Evolutionary conservation across 2,888 invertebrate genomes (phyloP).

Genomic region (Sphaerophoria rueppellii): DNA sequence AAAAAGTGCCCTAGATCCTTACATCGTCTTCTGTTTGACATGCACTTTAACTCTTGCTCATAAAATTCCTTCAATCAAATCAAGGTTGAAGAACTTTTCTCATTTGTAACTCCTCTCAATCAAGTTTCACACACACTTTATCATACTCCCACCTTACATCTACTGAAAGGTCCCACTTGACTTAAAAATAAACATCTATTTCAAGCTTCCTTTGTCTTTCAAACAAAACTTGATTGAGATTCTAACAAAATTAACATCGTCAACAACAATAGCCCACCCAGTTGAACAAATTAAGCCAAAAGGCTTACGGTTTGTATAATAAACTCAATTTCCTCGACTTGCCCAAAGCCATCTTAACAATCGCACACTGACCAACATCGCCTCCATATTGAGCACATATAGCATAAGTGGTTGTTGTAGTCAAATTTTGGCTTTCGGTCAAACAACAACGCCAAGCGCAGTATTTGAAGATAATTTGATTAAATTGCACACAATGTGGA

Average conservation of each 20-base stretch:
- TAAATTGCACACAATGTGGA: constrained; percentile 45
- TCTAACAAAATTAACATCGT: neutral
- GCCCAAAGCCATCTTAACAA: neutral
- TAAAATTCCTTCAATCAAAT: too few species aligned
- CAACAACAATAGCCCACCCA: neutral
- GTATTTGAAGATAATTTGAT: constrained; percentile 37
- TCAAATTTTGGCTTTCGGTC: constrained; percentile 25
- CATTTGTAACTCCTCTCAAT: too few species aligned
- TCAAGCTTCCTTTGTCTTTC: too few species aligned
- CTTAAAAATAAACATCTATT: too few species aligned
- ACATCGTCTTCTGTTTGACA: too few species aligned
- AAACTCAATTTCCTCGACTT: constrained; percentile 29
- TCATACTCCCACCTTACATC: too few species aligned
- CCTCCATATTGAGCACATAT: neutral
- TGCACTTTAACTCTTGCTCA: too few species aligned
- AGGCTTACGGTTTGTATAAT: neutral
- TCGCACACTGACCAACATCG: too few species aligned
- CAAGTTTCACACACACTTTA: too few species aligned
- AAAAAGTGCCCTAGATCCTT: too few species aligned
- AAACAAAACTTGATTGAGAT: neutral
- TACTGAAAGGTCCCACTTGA: too few species aligned
- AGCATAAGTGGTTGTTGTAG: constrained; percentile 2
- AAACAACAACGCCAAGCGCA: neutral
- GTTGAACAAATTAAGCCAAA: neutral
- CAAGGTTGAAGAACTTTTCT: too few species aligned